phyloP scores from a whole-genome alignment of 2,113 vertebrate genomes.

The Mastomys coucha region DNA sequence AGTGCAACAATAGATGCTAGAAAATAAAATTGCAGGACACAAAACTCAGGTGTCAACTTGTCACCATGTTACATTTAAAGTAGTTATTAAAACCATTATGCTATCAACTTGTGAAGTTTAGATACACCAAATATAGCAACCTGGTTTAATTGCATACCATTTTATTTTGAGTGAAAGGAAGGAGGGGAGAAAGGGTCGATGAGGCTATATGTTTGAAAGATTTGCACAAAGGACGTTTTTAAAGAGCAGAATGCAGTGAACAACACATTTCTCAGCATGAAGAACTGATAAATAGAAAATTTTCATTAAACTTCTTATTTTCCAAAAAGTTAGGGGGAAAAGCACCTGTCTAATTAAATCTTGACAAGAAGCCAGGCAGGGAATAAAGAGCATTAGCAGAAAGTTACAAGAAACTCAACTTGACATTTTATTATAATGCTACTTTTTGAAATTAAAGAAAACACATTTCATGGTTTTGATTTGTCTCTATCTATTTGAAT shows the following conservation, averaged over 20 bases:
- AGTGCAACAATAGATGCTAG: constrained; percentile 82
- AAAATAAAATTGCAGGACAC: constrained; percentile 87
- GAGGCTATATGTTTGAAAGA: constrained; percentile 66
- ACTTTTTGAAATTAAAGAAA: constrained; percentile 10
- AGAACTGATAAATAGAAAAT: constrained; percentile 57
- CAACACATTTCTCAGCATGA: constrained; percentile 56
- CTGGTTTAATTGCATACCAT: constrained; percentile 84
- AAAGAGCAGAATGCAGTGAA: constrained; percentile 53
- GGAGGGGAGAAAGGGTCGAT: constrained; percentile 16
- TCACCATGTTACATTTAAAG: constrained; percentile 85
- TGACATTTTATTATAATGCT: constrained; percentile 49
- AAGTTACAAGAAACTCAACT: background rate
- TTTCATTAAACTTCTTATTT: constrained; percentile 66
- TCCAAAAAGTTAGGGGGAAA: constrained; percentile 47
- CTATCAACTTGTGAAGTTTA: constrained; percentile 86
- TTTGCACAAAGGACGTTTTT: constrained; percentile 39
- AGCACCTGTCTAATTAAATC: background rate
- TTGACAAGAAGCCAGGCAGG: constrained; percentile 17
- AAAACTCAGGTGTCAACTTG: constrained; percentile 86
- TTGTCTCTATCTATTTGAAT: background rate
- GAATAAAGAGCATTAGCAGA: constrained; percentile 54
- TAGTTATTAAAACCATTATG: constrained; percentile 90
- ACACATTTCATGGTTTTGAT: background rate
- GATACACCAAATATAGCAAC: constrained; percentile 86
- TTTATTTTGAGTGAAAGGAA: constrained; percentile 83